phyloP scores from a whole-genome alignment of 2,888 invertebrate genomes.

The Chrysolina americana region DNA sequence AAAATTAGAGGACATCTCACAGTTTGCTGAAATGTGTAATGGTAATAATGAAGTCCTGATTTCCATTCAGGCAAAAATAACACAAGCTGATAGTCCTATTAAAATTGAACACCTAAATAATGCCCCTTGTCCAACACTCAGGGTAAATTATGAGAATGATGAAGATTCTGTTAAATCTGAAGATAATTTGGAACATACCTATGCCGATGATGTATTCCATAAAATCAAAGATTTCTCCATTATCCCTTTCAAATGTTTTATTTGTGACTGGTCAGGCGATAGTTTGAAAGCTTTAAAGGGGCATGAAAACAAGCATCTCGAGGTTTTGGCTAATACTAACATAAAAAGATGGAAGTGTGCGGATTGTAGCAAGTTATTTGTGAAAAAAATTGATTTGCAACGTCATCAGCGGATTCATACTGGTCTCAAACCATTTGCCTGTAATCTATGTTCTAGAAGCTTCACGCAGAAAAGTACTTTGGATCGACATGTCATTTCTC shows the following conservation, averaged over 20 bases:
- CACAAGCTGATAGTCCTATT: conserved; percentile 5
- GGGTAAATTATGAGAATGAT: conserved; percentile 24
- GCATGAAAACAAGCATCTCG: conserved; percentile 39
- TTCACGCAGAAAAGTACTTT: conserved; percentile 60
- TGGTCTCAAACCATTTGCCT: conserved; percentile 52
- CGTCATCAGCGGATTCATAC: conserved; percentile 45
- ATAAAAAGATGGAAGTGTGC: conserved; percentile 43
- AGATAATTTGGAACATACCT: conserved; percentile 19
- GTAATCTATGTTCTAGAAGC: conserved; percentile 57
- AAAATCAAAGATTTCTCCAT: conserved; percentile 13
- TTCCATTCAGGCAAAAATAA: conserved; percentile 10
- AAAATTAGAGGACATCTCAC: conserved; percentile 37
- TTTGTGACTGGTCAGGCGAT: conserved; percentile 39
- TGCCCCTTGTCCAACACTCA: not conserved
- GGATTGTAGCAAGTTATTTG: conserved; percentile 38
- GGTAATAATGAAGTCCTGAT: conserved; percentile 35
- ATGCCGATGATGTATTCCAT: conserved; percentile 21
- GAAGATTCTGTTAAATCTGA: conserved; percentile 31
- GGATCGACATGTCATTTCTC: conserved; percentile 58
- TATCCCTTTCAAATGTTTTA: conserved; percentile 21
- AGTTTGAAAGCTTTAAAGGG: conserved; percentile 28
- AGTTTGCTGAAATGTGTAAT: conserved; percentile 41
- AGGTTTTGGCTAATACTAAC: conserved; percentile 22
- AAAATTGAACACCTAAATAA: not conserved
- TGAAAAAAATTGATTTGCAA: conserved; percentile 47